phyloP scores from a whole-genome alignment of 2,113 vertebrate genomes.

The Gobio gobio region DNA sequence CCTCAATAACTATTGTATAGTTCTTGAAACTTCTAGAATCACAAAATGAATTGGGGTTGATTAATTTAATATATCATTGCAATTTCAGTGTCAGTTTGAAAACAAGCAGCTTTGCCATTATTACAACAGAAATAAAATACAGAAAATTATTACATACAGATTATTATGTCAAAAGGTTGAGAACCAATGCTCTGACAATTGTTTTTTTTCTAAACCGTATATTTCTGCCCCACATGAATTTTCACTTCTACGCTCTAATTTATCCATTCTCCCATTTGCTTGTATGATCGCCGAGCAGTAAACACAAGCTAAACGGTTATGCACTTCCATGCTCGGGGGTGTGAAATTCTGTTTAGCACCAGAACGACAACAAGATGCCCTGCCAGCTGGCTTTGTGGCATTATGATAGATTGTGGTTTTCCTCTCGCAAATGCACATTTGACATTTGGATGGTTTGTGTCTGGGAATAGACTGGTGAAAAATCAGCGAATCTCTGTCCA shows the following conservation, averaged over 20 bases:
- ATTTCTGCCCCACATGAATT: neutral
- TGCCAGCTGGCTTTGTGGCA: conserved; percentile 14
- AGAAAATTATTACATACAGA: neutral
- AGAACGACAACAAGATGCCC: neutral
- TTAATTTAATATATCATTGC: neutral
- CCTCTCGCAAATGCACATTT: conserved; percentile 7
- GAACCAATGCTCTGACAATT: neutral
- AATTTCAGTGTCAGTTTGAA: neutral
- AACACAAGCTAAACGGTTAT: conserved; percentile 10
- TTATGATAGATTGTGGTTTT: conserved; percentile 13
- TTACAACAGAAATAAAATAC: neutral
- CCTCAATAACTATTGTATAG: neutral
- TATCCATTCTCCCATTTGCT: neutral
- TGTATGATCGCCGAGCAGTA: conserved; percentile 12
- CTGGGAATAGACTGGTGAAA: conserved; percentile 35
- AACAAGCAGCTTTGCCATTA: neutral
- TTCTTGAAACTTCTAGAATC: neutral
- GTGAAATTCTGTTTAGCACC: conserved; percentile 27
- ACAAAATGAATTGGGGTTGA: neutral
- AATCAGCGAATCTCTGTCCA: conserved; percentile 29
- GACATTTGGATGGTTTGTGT: conserved; percentile 28
- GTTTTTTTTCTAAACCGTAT: neutral
- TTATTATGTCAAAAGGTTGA: neutral
- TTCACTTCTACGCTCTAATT: neutral
- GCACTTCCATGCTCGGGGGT: neutral